These are phyloP conservation scores for Heliconius aoede DNA, from an alignment of 2,888 invertebrate species.

Conservation along the genomic window DNA sequence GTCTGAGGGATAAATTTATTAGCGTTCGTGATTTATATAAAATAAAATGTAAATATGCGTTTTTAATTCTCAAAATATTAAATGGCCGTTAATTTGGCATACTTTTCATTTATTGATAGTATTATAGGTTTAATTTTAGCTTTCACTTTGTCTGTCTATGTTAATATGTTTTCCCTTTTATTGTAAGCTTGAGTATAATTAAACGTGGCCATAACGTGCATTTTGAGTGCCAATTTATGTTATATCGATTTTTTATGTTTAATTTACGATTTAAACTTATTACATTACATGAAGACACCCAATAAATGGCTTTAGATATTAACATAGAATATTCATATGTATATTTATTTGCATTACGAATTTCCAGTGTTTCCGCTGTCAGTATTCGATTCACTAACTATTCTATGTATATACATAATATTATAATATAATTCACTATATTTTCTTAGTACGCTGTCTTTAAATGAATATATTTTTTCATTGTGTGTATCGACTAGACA, in stretches of 20 bases:
- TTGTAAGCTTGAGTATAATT: not conserved
- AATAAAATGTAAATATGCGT: constrained; percentile 41
- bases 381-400: constrained; percentile 68
- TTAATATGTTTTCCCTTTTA: not conserved
- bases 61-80: constrained; percentile 39
- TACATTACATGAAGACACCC: not conserved
- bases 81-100: constrained; percentile 27
- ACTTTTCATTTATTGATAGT: constrained; percentile 42
- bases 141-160: constrained; percentile 17
- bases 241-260: not conserved
- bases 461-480: constrained; percentile 77
- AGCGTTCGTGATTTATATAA: constrained; percentile 34
- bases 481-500: constrained; percentile 57
- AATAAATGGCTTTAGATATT: not conserved
- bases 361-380: constrained; percentile 54
- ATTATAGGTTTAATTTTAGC: constrained; percentile 44
- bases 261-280: not conserved
- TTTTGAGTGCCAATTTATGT: not conserved
- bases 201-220: not conserved
- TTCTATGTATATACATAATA: constrained; percentile 66
- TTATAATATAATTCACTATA: constrained; percentile 67
- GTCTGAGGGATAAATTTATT: constrained; percentile 38
- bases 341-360: constrained; percentile 23
- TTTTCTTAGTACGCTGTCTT: constrained; percentile 74
- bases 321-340: constrained; percentile 7